Evolutionary conservation across 1,140 invertebrate genomes (phyloP), one percentile per base, ranked within the genome.

Genomic region (Heliconius congener): DNA sequence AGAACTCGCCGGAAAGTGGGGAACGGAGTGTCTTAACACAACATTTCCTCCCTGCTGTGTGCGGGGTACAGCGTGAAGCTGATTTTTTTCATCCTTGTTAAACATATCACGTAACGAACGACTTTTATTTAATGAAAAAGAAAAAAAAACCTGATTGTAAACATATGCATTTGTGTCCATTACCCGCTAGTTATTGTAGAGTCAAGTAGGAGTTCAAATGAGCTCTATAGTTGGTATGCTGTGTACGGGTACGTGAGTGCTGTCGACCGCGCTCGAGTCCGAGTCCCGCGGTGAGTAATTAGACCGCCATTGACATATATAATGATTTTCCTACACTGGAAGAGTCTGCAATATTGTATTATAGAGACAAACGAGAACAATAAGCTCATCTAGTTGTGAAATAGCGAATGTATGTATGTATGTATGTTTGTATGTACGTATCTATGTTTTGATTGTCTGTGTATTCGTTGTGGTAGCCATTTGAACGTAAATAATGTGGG

Each of bases 181-280:
- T 66, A 23, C 60, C 27, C 11, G 16, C 60, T 66, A 30, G 60
- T 66, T 66, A 66, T 72, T 19, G 34, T 39, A 72, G 30, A 72
- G 71, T 72, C 37, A 72, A 72, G 71, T 72, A 72, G 71, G 39
- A 72, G 71, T 72, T 37, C 34, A 72, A 72, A 72, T 72, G 71
- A 72, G 71, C 34, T 18, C 34, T 34, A n/a, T 94, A 91, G 91
- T 83, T 93, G 1, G 87, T 93, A 2, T 94, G 92, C 73, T 77
- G 83, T 77, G 83, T 79, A 1, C 4, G 5, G 4, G 74, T 90
- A 27, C 93, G 92, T 86, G 92, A 79, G 91, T 93, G 30, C 77
- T 92, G 71, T 92, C 91, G 34, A 93, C 90, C 39, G 90, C 88
- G 73, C 78, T 93, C 60, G 82, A 84, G 42, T 82, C 81, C 30